These are phyloP conservation scores for Rhaphigaster nebulosa DNA, from an alignment of 2,888 invertebrate species.

Conservation along the genomic window DNA sequence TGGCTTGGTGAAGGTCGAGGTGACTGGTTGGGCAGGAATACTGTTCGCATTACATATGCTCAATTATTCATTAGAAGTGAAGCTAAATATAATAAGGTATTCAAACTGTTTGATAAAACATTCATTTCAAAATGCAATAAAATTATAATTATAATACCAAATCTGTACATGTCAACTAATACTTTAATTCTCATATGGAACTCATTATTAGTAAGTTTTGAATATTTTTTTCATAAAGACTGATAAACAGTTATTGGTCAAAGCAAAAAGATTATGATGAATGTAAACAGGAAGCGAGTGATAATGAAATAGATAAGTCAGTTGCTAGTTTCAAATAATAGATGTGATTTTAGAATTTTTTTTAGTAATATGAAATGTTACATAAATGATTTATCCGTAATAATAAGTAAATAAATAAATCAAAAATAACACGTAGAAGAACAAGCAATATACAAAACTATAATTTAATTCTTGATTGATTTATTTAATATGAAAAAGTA, in stretches of 20 bases:
- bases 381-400: not conserved
- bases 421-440: not conserved
- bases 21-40: conserved; percentile 68
- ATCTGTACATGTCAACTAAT: not conserved
- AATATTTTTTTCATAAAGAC: not conserved
- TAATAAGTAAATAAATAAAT: not conserved
- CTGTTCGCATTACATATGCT: conserved; percentile 41
- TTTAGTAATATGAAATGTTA: not conserved
- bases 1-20: conserved; percentile 70
- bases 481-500: not conserved
- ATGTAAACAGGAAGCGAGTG: not conserved
- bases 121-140: not conserved
- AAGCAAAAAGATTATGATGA: not conserved
- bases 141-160: not conserved
- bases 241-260: not conserved
- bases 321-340: not conserved
- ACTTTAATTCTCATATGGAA: not conserved
- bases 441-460: not conserved
- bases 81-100: not conserved
- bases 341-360: not conserved
- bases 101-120: not conserved
- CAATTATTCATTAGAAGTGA: not conserved
- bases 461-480: not conserved
- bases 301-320: conserved; percentile 1
- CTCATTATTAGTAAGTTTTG: not conserved